Evolutionary conservation across 1,140 invertebrate genomes (phyloP).

Genomic region (Drosophila leontia): DNA sequence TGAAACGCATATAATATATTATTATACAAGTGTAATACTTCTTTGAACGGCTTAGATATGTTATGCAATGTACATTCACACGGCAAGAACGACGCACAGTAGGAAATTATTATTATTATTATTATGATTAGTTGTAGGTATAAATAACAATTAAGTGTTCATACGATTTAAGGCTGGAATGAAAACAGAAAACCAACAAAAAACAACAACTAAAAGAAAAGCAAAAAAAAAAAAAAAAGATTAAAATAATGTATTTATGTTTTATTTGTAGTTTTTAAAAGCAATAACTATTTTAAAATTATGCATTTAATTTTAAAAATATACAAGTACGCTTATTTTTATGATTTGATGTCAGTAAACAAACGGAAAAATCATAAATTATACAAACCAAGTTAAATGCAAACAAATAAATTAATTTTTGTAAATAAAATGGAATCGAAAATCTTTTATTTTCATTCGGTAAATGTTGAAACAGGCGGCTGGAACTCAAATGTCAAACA

Average conservation of each 20-base stretch:
- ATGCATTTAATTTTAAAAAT: constrained; percentile 71
- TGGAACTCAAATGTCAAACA: not conserved
- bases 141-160: constrained; percentile 66
- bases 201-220: constrained; percentile 49
- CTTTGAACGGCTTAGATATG: constrained; percentile 32
- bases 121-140: constrained; percentile 35
- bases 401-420: constrained; percentile 64
- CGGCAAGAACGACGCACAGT: constrained; percentile 37
- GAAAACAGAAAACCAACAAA: constrained; percentile 53
- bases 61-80: constrained; percentile 62
- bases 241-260: constrained; percentile 60
- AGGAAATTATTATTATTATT: constrained; percentile 53
- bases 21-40: constrained; percentile 70
- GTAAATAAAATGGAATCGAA: constrained; percentile 38
- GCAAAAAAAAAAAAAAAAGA: constrained; percentile 35
- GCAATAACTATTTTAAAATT: constrained; percentile 73
- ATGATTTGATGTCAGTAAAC: constrained; percentile 65
- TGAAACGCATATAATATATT: constrained; percentile 74
- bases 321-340: constrained; percentile 72
- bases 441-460: not conserved
- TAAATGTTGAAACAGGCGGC: not conserved
- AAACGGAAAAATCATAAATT: constrained; percentile 20
- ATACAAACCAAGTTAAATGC: constrained; percentile 45
- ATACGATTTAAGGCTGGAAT: constrained; percentile 66
- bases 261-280: constrained; percentile 70